These are phyloP conservation scores for Bostrychus sinensis DNA, from an alignment of 2,113 vertebrate species.

Conservation along the genomic window DNA sequence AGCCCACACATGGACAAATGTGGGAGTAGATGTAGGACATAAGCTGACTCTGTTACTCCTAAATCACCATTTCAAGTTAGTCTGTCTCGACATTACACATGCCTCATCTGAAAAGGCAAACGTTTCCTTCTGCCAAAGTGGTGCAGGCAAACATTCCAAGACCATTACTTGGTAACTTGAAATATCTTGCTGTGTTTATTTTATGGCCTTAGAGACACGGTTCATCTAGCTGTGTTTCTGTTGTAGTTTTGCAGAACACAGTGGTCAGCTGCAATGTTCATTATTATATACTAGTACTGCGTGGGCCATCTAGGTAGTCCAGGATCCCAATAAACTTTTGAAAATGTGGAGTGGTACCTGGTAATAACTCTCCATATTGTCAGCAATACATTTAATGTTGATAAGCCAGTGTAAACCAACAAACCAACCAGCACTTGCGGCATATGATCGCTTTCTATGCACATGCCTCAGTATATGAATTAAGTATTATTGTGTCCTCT, in stretches of 20 bases:
- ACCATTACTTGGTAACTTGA: conserved; percentile 1
- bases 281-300: background rate
- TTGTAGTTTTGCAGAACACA: background rate
- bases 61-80: background rate
- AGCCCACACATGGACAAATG: background rate
- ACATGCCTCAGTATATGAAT: no score
- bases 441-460: no score
- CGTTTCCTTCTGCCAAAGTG: background rate
- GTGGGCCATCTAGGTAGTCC: no score
- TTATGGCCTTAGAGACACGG: background rate
- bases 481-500: no score
- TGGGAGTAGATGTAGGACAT: no score
- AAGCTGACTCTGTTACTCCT: no score
- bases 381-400: no score
- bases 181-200: conserved; percentile 6
- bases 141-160: conserved; percentile 9
- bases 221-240: background rate
- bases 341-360: no score
- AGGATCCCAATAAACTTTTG: no score
- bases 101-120: background rate
- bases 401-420: no score
- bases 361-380: no score
- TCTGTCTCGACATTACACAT: background rate
- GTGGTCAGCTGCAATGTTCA: background rate
- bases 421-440: no score